Conservation (phyloP, 2,888 invertebrate species). For the Scrobipalpa costella region DNA sequence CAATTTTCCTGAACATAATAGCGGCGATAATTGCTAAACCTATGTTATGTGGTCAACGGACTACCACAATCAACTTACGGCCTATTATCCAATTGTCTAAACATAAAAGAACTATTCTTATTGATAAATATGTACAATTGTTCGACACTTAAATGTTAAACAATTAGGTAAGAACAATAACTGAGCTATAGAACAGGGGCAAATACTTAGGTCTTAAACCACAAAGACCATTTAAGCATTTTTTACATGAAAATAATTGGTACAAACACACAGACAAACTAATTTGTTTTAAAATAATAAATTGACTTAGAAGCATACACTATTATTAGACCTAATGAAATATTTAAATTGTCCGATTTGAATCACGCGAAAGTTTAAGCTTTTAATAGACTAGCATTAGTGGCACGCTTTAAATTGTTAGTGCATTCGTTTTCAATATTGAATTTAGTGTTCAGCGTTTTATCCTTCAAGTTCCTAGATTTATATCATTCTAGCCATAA, state of each 20-base stretch:
- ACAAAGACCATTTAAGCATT: not conserved
- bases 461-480: no score
- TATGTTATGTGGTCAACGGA: conserved; percentile 1
- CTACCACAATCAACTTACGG: not conserved
- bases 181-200: not conserved
- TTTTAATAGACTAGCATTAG: not conserved
- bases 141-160: conserved; percentile 15
- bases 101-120: conserved; percentile 16
- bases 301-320: not conserved
- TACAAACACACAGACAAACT: not conserved
- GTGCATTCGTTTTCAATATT: not conserved
- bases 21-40: not conserved
- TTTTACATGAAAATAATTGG: not conserved
- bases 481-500: no score
- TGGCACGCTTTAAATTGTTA: not conserved
- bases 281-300: not conserved
- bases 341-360: not conserved
- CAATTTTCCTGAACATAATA: not conserved
- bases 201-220: conserved; percentile 7
- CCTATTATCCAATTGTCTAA: conserved; percentile 13
- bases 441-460: no score
- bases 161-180: conserved; percentile 20
- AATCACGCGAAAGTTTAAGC: conserved; percentile 1
- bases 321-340: not conserved
- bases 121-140: conserved; percentile 17